Evolutionary conservation across 2,888 invertebrate species (phyloP).

Genomic region (Ischnura elegans): DNA sequence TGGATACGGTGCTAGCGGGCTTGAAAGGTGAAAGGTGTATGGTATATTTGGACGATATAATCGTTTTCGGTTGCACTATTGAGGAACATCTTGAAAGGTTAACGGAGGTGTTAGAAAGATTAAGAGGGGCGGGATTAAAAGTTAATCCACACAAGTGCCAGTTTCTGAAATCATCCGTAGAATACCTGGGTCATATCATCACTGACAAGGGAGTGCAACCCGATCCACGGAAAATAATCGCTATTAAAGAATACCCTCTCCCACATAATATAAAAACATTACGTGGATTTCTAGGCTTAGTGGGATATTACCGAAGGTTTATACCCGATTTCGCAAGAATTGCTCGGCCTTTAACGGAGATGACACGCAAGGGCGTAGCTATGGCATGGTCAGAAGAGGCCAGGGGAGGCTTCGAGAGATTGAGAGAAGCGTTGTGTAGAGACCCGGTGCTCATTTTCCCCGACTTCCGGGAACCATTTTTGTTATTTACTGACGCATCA

Average conservation of each 20-base stretch:
- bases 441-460: slow-evolving; percentile 72
- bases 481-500: too few species aligned
- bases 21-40: slow-evolving; percentile 69
- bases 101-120: not conserved
- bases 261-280: slow-evolving; percentile 71
- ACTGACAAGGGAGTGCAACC: not conserved
- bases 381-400: too few species aligned
- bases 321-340: too few species aligned
- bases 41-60: slow-evolving; percentile 72
- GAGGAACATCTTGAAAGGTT: slow-evolving; percentile 68
- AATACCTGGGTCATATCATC: not conserved
- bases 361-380: too few species aligned
- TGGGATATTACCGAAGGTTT: slow-evolving; percentile 72
- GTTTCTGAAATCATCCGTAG: not conserved
- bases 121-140: not conserved
- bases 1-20: slow-evolving; percentile 69
- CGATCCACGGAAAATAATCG: not conserved
- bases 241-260: slow-evolving; percentile 71
- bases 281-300: slow-evolving; percentile 73
- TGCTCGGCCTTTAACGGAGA: not conserved
- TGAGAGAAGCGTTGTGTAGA: too few species aligned
- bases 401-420: too few species aligned
- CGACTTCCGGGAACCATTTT: slow-evolving; percentile 68
- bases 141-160: not conserved
- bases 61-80: slow-evolving; percentile 71